Evolutionary conservation across 2,113 vertebrate species (phyloP).

Genomic region (Halichoeres trimaculatus): DNA sequence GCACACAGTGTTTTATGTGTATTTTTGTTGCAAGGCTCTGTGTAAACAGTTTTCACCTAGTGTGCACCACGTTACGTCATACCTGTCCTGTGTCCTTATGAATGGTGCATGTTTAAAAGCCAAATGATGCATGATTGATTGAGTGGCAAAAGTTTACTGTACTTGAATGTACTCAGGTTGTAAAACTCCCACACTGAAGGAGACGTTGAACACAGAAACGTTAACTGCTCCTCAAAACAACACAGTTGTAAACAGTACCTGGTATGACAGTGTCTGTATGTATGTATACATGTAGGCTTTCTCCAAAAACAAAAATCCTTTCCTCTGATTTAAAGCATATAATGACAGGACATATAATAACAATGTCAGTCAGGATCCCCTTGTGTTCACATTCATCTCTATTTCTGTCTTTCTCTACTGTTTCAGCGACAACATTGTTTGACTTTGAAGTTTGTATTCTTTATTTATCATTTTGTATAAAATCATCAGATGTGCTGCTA

Average conservation of each 20-base stretch:
- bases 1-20: not conserved
- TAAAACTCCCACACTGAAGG: not conserved
- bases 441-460: not conserved
- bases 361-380: not conserved
- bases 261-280: too few species aligned
- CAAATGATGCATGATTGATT: not conserved
- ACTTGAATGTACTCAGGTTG: too few species aligned
- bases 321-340: not conserved
- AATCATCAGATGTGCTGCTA: too few species aligned
- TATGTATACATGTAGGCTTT: not conserved
- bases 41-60: not conserved
- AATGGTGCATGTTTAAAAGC: not conserved
- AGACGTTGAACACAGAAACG: slow-evolving; percentile 2
- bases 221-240: not conserved
- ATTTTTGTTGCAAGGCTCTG: not conserved
- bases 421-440: not conserved
- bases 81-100: not conserved
- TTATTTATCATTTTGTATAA: too few species aligned
- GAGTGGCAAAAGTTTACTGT: too few species aligned
- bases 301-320: not conserved
- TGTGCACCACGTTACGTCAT: not conserved
- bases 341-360: too few species aligned
- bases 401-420: not conserved
- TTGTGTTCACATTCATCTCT: not conserved
- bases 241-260: not conserved